Base-by-base conservation (phyloP, 2,113 vertebrate species). In the Tragelaphus buxtoni region DNA sequence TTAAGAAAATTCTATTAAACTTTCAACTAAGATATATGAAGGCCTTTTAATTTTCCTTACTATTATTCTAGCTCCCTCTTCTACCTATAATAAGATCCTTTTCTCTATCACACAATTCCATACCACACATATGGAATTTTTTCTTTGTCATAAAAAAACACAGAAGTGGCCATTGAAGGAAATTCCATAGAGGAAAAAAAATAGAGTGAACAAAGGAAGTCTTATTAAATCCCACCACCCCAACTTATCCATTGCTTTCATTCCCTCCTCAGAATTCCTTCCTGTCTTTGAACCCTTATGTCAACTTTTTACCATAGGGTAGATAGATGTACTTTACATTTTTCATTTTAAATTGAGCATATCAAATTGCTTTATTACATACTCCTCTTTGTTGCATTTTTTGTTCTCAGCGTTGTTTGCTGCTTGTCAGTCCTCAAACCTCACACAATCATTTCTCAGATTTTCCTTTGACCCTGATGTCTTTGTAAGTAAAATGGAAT, bases 381-480 rank as follows among this genome's bases (percentile, higher is more conserved):
- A 28, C 4, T 82, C 42, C 85, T 60, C 79, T 82, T 89, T 47
- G 8, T 32, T 82, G 42, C 39, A 9, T 26, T 49, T 61, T 83
- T 86, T 88, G 45, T 32, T 88, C n/a, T 93, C 28, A 9, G n/a
- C 81, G 14, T 82, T 58, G 13, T 72, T 81, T 56, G 45, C 88
- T 5, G 9, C 91, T 95, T 83, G 81, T 91, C 94, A 91, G 85
- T 79, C 90, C 90, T 90, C 53, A 69, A 53, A 69, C 90, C 39
- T 88, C 81, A 26, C 60, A 35, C 9, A 32, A 0, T 89, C 18
- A 47, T 94, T 88, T 69, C 83, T 56, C 88, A 45, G 26, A 20
- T 26, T 60, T 94, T 74, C 4, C 53, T 89, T 76, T 91, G 83
- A 53, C 79, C 42, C 74, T 22, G 26, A 51, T 26, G 58, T 88